These are phyloP conservation scores for Sporophila hypoxantha DNA, from an alignment of 2,113 vertebrate genomes.

Conservation along the genomic window DNA sequence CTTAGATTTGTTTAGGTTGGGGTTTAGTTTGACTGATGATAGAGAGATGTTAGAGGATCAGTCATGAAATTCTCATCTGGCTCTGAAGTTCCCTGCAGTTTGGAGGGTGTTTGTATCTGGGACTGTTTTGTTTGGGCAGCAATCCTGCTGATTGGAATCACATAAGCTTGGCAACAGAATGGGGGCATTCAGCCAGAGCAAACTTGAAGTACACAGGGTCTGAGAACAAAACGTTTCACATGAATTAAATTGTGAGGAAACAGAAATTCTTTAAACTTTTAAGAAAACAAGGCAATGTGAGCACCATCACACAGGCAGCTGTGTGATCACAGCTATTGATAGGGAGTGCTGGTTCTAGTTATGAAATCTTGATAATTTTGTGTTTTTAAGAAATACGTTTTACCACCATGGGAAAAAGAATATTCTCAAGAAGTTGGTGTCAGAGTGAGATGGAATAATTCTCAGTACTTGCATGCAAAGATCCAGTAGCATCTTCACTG, in stretches of 20 bases:
- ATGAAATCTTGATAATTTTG: background rate
- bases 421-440: background rate
- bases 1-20: background rate
- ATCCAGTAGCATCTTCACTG: background rate
- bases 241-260: conserved; percentile 49
- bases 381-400: background rate
- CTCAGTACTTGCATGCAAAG: background rate
- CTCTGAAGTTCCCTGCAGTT: conserved; percentile 30
- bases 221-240: conserved; percentile 63
- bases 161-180: conserved; percentile 23
- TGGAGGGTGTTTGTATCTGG: conserved; percentile 50
- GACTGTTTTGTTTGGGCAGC: conserved; percentile 53
- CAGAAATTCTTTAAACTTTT: conserved; percentile 31
- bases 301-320: background rate
- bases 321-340: background rate
- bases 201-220: conserved; percentile 47
- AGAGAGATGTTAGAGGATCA: background rate
- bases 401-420: background rate
- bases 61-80: conserved; percentile 25
- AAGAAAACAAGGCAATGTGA: conserved; percentile 22
- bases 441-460: background rate
- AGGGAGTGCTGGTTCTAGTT: background rate
- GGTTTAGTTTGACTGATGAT: background rate
- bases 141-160: conserved; percentile 31
- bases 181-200: conserved; percentile 42